Base-by-base conservation (phyloP, 1,140 invertebrate species). In the Parapsyche elsis region DNA sequence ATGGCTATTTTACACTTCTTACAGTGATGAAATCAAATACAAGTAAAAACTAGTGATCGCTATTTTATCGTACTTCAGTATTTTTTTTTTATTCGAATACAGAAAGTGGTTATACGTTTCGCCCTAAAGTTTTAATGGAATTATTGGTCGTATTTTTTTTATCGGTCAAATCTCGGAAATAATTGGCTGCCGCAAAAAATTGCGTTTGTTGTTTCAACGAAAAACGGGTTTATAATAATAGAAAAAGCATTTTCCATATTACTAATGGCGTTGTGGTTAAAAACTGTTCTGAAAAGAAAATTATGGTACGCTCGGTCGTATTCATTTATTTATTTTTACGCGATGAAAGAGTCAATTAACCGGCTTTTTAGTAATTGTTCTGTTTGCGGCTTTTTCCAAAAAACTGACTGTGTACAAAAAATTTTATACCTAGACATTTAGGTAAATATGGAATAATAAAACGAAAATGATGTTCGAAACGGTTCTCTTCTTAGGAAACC, bases 141-240 rank as follows among this genome's bases (percentile, higher is more conserved):
- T 38, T 38, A 38, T 38, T 38, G 30, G 30, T 38, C 30, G 2
- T 1, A 61, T 19, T 61, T 61, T 46, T 53, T 61, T 61, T 61
- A 21, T 21, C 57, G 57, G 57, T 16, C n/a, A 61, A 61, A 61
- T 61, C 57, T 61, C 14, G 1, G 53, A 61, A 61, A 61, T 61
- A 61, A 61, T 61, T 61, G 57, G 19, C n/a, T 9, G 5, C 57
- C 57, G 16, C 57, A 61, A 61, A 61, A 61, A 61, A 61, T 21
- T 19, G 57, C 57, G 14, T 61, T 21, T 19, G 21, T 61, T 19
- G 10, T 61, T 61, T 21, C 10, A 19, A 61, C 14, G 57, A 61
- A 61, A 53, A 61, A 61, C 57, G 57, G n/a, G 16, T 38, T n/a
- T n/a, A 61, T 19, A 61, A 61, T 61, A 61, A 61, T n/a, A 53